Evolutionary conservation across 2,113 vertebrate genomes (phyloP).

Genomic region (Podocnemis expansa): DNA sequence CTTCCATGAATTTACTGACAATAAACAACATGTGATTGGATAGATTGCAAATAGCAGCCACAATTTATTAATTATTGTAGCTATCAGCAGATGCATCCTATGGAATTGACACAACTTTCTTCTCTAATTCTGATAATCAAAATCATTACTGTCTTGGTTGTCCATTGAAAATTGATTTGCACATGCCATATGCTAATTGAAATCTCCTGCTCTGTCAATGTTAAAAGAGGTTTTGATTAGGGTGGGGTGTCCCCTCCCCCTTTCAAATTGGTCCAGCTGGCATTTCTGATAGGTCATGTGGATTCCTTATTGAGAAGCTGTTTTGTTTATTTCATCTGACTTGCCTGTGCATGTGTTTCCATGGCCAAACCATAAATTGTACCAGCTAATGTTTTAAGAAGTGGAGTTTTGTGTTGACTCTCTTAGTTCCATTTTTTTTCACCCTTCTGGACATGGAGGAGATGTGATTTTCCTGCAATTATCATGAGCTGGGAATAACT

Average conservation of each 20-base stretch:
- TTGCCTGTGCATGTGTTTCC: fast-evolving
- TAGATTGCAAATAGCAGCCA: neutral
- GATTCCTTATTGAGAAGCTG: neutral
- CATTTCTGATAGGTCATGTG: neutral
- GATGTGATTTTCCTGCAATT: neutral
- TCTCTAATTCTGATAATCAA: neutral
- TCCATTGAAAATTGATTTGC: conserved; percentile 22
- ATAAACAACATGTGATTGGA: conserved; percentile 33
- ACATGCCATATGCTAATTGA: neutral
- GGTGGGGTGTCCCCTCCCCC: neutral
- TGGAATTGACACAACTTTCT: neutral
- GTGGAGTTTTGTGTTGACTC: neutral
- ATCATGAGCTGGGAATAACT: neutral
- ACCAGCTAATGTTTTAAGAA: neutral
- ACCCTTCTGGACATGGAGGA: neutral
- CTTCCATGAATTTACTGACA: conserved; percentile 14
- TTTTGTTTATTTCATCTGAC: fast-evolving
- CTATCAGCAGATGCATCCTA: neutral
- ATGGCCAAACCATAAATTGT: neutral
- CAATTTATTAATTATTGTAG: conserved; percentile 20
- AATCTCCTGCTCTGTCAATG: neutral
- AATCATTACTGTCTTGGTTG: neutral
- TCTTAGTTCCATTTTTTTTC: neutral
- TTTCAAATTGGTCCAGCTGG: neutral
- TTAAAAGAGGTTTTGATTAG: neutral